A percentile compares a stretch with the other conserved stretches of the same genome.
phyloP scores from a whole-genome alignment of 2,888 invertebrate species.

The Gastracanthus pulcherrimus region DNA sequence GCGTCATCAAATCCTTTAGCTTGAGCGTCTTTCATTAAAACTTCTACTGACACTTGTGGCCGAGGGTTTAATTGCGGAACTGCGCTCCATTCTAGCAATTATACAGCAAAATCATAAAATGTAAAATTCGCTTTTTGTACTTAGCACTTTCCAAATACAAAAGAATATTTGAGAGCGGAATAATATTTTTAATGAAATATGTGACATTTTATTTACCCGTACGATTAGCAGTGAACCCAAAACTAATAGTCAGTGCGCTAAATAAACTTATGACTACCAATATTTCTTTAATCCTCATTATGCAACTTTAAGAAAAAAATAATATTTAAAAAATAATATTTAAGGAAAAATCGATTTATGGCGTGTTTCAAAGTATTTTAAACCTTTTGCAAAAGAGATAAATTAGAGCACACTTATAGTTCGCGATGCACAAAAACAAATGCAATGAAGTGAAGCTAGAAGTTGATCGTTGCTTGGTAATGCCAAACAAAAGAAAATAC shows the following conservation, averaged over 20 bases:
- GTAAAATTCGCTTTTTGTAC: background rate
- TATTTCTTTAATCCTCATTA: constrained; percentile 22
- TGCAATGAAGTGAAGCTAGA: background rate
- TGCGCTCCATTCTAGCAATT: constrained; percentile 26
- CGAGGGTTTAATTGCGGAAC: constrained; percentile 29
- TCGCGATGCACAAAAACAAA: too few species aligned
- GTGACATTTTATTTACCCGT: constrained; percentile 24
- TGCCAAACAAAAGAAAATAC: background rate
- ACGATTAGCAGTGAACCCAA: constrained; percentile 20
- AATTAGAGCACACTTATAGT: too few species aligned
- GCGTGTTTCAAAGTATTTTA: too few species aligned
- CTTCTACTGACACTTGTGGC: constrained; percentile 34
- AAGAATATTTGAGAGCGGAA: background rate
- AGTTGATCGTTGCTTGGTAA: constrained; percentile 33
- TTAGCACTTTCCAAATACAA: too few species aligned
- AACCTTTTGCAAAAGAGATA: too few species aligned
- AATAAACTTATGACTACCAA: background rate
- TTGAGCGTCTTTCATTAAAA: constrained; percentile 36
- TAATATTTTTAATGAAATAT: background rate
- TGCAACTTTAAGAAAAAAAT: too few species aligned
- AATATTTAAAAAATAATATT: too few species aligned
- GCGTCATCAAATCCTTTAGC: constrained; percentile 38
- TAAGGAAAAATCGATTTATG: too few species aligned
- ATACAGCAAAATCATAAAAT: background rate
- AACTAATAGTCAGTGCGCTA: background rate